Base-by-base conservation (phyloP, 2,888 invertebrate species). In the Lithophane leautieri region DNA sequence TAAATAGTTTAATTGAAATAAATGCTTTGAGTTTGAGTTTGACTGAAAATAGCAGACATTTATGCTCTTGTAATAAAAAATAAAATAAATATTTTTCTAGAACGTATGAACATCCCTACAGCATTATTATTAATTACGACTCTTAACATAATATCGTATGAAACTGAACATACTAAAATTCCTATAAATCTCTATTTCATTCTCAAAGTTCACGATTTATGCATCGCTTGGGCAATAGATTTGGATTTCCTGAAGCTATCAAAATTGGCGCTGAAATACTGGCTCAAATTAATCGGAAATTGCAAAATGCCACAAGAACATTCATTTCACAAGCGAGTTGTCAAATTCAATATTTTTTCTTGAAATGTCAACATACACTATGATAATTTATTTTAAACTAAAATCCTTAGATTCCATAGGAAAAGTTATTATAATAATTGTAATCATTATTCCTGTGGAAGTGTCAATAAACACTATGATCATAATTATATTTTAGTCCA, bases 31-130 rank as follows among this genome's bases (percentile, higher is more conserved):
- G n/a, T n/a, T n/a, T n/a, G n/a, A n/a, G n/a, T n/a, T n/a, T n/a
- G n/a, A n/a, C 19, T 44, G 19, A 22, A 76, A 76, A 11, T 44
- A 47, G 11, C 19, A 50, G 7, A 34, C n/a, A 56, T 58, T 25
- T 58, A n/a, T 50, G 28, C 16, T 42, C 16, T 50, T 42, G 73
- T 42, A 63, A 71, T 42, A 44, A 50, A 62, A 73, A 40, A 34
- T 16, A 28, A 44, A 52, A 28, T 40, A 47, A 61, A 52, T 54
- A 78, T 78, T 76, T 78, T 78, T 61, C 44, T 60, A 44, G 16
- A 28, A 44, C 25, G 7, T 25, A 19, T 42, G 12, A 58, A 19
- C 11, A 22, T 1, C n/a, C 34, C 34, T 34, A 34, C 34, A 6
- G 34, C 6, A 34, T 34, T 34, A 34, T 4, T 34, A 34, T 34